Percentiles rank a stretch among this genome's conserved stretches.
phyloP scores from a whole-genome alignment of 2,113 vertebrate species.

The Phocoena phocoena region DNA sequence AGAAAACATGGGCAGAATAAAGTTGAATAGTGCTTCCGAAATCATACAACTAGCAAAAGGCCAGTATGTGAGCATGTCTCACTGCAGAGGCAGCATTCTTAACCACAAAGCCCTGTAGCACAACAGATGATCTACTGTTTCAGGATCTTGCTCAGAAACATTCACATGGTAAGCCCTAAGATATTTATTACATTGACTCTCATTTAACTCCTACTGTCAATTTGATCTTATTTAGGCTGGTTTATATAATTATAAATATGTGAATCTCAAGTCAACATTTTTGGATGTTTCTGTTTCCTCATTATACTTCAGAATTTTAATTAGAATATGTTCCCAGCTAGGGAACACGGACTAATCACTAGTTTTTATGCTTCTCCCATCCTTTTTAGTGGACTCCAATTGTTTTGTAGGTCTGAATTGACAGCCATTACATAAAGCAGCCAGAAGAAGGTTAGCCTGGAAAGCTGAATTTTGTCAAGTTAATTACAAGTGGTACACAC shows the following conservation, averaged over 20 bases:
- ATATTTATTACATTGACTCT: not conserved
- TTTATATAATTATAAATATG: slow-evolving; percentile 17
- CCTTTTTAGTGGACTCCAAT: slow-evolving; percentile 26
- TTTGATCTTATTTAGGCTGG: not conserved
- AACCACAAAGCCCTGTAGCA: not conserved
- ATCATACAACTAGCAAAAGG: not conserved
- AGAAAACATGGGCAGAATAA: not conserved
- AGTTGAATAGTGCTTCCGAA: not conserved
- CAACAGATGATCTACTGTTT: not conserved
- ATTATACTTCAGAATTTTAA: slow-evolving; percentile 44
- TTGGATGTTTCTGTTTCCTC: not conserved
- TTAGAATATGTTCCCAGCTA: slow-evolving; percentile 14
- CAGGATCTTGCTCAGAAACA: not conserved
- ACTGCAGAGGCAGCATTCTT: not conserved
- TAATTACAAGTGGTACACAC: slow-evolving; percentile 70
- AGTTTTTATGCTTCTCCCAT: not conserved
- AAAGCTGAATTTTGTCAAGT: slow-evolving; percentile 66
- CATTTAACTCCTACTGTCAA: not conserved
- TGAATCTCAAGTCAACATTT: not conserved
- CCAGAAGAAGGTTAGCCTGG: slow-evolving; percentile 53
- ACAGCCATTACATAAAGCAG: slow-evolving; percentile 57
- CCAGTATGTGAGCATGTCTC: not conserved
- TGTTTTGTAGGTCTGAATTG: slow-evolving; percentile 41
- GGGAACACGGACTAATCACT: not conserved
- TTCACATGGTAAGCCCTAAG: not conserved